Evolutionary conservation across 2,797 vertebrate species (phyloP).

Genomic region (Platalea minor): DNA sequence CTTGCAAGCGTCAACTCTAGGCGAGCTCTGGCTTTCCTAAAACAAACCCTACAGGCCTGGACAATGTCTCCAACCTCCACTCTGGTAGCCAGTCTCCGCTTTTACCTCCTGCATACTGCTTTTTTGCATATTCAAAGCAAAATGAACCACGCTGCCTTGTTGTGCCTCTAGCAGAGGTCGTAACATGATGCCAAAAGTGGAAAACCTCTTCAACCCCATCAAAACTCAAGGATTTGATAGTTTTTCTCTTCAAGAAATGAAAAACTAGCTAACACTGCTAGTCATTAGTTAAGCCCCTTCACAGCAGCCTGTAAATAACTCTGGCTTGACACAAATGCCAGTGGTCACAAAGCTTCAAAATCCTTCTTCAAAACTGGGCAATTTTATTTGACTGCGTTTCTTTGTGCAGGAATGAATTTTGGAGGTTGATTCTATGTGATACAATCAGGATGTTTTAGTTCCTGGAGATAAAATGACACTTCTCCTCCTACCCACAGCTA

Average conservation of each 20-base stretch:
- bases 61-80: not conserved
- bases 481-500: conserved; percentile 58
- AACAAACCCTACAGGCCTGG: not conserved
- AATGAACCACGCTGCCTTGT: not conserved
- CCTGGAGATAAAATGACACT: conserved; percentile 48
- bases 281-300: not conserved
- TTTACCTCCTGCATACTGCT: not conserved
- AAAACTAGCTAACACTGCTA: not conserved
- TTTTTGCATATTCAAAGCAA: not conserved
- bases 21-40: not conserved
- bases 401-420: not conserved
- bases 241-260: not conserved
- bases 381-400: conserved; percentile 20
- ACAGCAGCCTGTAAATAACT: conserved; percentile 30
- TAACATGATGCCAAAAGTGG: not conserved
- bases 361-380: not conserved
- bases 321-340: conserved; percentile 30
- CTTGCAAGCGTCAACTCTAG: not conserved
- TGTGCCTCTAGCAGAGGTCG: not conserved
- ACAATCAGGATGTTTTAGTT: conserved; percentile 57
- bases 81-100: not conserved
- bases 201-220: not conserved
- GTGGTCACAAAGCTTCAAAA: conserved; percentile 33
- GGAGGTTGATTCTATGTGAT: conserved; percentile 47
- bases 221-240: not conserved